Evolutionary conservation across 2,888 invertebrate species (phyloP).

Genomic region (Falcaria lacertinaria): DNA sequence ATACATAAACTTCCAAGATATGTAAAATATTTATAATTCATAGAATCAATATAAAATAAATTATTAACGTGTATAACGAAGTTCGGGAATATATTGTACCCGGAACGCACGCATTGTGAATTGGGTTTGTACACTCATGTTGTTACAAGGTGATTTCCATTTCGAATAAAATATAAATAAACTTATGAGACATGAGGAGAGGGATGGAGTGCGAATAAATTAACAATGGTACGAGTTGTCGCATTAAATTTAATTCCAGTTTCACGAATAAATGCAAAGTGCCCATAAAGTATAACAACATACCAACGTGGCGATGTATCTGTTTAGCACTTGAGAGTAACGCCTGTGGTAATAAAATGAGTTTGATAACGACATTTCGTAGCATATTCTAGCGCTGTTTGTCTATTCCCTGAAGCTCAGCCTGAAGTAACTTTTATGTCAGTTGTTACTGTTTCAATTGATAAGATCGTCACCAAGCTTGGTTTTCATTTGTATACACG

Average conservation of each 20-base stretch:
- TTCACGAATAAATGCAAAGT: not conserved
- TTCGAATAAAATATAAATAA: not conserved
- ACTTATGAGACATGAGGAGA: not conserved
- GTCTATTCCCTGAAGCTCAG: not conserved
- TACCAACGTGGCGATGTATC: not conserved
- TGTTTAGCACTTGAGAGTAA: not conserved
- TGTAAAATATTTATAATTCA: too few species aligned
- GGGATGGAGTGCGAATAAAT: not conserved
- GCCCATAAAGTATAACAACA: not conserved
- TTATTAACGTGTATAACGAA: not conserved
- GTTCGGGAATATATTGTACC: not conserved
- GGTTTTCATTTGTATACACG: too few species aligned
- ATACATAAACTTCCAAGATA: too few species aligned
- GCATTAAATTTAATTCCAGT: not conserved
- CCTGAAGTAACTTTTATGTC: not conserved
- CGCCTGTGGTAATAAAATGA: conserved; percentile 1
- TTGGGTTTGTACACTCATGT: not conserved
- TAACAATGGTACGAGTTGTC: too few species aligned
- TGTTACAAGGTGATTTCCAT: not conserved
- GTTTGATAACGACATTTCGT: not conserved
- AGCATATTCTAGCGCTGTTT: not conserved
- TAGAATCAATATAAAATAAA: too few species aligned
- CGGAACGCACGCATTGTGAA: not conserved
- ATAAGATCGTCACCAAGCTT: not conserved
- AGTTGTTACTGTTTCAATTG: not conserved